Evolutionary conservation across 2,113 vertebrate genomes (phyloP), one percentile per base, ranked within the genome.

Genomic region (Triplophysa rosa): DNA sequence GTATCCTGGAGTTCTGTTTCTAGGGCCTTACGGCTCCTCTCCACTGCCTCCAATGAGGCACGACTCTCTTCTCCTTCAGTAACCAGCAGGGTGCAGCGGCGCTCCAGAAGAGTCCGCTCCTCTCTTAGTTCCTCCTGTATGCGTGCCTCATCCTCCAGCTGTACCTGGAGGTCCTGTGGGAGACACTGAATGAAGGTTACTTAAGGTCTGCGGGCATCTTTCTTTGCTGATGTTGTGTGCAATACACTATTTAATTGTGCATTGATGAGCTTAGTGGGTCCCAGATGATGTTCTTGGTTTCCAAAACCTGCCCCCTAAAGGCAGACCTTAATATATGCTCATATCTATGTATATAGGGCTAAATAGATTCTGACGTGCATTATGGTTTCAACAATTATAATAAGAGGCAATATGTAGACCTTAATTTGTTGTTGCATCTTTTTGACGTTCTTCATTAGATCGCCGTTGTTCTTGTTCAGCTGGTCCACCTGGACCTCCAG

Each of bases 391-490:
- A 3, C n/a, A 21, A 58, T 21, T 19, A 2, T 8, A 58, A n/a
- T 19, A 56, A 58, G 6, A 4, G 14, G 0, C 14, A 10, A 23
- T 49, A 2, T 21, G 40, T 33, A 24, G 61, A 94, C 93, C 91
- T 93, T 94, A 4, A 91, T 90, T 87, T 93, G 93, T 74, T 93
- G 92, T 87, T 94, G 93, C 84, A 88, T 86, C 87, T 91, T 93
- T 86, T 93, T 94, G 78, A 83, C 84, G 70, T 49, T 91, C 87
- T 94, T 94, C 88, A 62, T 83, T 78, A 92, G 84, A 82, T 94
- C 93, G 0, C 87, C 54, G 9, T 92, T 93, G 87, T 67, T 93
- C 83, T 93, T 94, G 81, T 86, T 92, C 42, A 90, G 85, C 67
- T 90, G 82, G 69, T 94, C 92, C 65, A 90, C 82, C 85, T 94